Evolutionary conservation across 2,797 vertebrate genomes (phyloP).

Genomic region (Pitangus sulphuratus): DNA sequence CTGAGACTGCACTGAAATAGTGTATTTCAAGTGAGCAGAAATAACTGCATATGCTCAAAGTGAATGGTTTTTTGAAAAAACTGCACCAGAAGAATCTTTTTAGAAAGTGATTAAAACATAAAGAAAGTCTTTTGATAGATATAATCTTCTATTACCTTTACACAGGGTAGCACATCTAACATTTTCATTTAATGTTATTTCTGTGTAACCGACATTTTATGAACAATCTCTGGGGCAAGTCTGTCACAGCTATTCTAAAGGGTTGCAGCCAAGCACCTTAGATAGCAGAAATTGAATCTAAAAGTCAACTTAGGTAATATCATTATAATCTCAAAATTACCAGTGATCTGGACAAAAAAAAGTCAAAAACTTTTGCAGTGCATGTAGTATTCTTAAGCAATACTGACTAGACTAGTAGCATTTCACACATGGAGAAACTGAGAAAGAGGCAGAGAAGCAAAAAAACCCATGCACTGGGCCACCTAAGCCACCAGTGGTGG

Average conservation of each 20-base stretch:
- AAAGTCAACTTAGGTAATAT: background rate
- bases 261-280: background rate
- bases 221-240: background rate
- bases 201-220: background rate
- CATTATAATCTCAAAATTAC: background rate
- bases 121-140: background rate
- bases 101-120: background rate
- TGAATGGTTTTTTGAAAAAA: background rate
- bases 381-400: background rate
- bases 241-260: background rate
- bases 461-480: fast-evolving
- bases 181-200: background rate
- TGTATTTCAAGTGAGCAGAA: background rate
- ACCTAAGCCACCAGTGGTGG: background rate
- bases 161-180: background rate
- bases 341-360: background rate
- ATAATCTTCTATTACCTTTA: background rate
- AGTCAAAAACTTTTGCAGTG: background rate
- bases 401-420: background rate
- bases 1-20: background rate
- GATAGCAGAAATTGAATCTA: background rate
- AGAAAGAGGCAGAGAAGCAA: background rate
- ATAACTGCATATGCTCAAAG: background rate
- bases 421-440: background rate
- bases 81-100: background rate